phyloP scores from a whole-genome alignment of 2,113 vertebrate species.

The Spea multiplicata region DNA sequence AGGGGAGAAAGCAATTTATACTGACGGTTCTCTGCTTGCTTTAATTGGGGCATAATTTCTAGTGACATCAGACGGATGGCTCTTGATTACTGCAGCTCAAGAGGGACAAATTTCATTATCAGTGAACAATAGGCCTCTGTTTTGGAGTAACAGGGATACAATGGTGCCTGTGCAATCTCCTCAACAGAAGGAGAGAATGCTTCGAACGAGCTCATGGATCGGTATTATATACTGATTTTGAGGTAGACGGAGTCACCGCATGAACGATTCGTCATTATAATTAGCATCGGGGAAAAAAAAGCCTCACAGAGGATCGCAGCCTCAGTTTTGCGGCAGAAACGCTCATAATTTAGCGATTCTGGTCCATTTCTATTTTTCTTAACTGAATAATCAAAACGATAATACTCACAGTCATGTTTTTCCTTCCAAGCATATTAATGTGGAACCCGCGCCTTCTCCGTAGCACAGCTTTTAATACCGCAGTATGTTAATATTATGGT shows the following conservation, averaged over 20 bases:
- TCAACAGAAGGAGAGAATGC: neutral
- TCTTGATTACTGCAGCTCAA: conserved; percentile 13
- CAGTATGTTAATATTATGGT: too few species aligned
- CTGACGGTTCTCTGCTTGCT: neutral
- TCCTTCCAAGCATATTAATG: too few species aligned
- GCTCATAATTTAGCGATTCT: too few species aligned
- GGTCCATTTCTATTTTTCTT: too few species aligned
- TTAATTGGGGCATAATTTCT: conserved; percentile 15
- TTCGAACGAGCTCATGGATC: neutral
- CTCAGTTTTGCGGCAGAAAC: too few species aligned
- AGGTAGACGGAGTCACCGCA: neutral
- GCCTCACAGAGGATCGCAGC: too few species aligned
- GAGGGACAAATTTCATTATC: conserved; percentile 31
- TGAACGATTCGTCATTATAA: neutral
- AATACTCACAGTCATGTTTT: too few species aligned
- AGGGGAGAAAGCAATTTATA: conserved; percentile 11
- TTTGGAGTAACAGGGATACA: conserved; percentile 1
- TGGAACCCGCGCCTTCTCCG: too few species aligned
- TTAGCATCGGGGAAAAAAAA: neutral
- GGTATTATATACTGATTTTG: neutral
- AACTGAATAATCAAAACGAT: too few species aligned
- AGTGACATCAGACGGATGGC: conserved; percentile 27
- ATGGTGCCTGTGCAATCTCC: neutral
- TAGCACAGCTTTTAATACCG: too few species aligned
- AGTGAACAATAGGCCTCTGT: conserved; percentile 30